Conservation (phyloP, 2,888 invertebrate genomes). For the Furcula furcula region DNA sequence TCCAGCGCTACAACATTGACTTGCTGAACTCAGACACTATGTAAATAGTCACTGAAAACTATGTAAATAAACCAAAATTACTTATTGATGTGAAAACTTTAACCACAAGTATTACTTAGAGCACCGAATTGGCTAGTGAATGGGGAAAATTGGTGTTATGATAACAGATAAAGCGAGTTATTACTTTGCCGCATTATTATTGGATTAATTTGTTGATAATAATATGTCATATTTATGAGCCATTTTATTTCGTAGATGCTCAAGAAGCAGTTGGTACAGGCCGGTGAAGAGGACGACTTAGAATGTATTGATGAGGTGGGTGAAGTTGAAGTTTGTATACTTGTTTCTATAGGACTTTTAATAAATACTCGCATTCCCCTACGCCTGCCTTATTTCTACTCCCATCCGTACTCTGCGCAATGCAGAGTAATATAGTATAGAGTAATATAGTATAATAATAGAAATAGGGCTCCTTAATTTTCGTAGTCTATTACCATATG, state of each 20-base stretch:
- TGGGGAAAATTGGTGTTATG: not conserved
- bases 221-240: not conserved
- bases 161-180: not conserved
- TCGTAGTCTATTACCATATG: too few species aligned
- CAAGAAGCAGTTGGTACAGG: constrained; percentile 67
- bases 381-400: too few species aligned
- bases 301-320: constrained; percentile 63
- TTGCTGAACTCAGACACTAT: constrained; percentile 21
- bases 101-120: not conserved
- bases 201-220: not conserved
- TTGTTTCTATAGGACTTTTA: too few species aligned
- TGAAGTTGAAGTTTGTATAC: not conserved
- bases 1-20: constrained; percentile 19
- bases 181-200: constrained; percentile 1
- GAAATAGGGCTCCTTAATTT: too few species aligned
- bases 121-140: not conserved
- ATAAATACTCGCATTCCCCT: too few species aligned
- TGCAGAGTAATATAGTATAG: too few species aligned
- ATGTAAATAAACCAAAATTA: constrained; percentile 33
- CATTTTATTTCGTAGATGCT: constrained; percentile 53
- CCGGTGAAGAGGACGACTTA: constrained; percentile 65
- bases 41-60: constrained; percentile 46
- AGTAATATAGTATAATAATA: too few species aligned
- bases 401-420: too few species aligned
- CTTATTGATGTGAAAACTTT: not conserved